These are phyloP conservation scores for Hartigia nigra DNA, from an alignment of 2,888 invertebrate genomes.

Conservation along the genomic window DNA sequence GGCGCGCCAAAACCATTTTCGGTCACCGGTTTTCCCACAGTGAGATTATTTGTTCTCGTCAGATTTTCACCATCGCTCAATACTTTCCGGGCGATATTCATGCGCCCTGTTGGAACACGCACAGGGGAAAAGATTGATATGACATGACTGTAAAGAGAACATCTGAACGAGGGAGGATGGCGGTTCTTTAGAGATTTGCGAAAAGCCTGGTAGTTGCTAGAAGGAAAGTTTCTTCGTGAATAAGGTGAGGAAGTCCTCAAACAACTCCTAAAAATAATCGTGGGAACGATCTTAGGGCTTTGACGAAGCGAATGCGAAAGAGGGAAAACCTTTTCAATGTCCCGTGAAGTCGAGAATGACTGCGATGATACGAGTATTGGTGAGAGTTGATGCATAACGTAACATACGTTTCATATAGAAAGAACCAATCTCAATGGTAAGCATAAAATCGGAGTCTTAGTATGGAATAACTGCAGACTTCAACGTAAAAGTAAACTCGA, in stretches of 20 bases:
- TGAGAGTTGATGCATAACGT: not conserved
- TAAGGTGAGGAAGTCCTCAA: not conserved
- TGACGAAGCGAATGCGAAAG: not conserved
- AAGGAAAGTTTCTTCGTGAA: not conserved
- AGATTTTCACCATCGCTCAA: not conserved
- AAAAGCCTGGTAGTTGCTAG: not conserved
- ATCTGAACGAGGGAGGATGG: not conserved
- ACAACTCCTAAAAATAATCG: not conserved
- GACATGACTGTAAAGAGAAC: conserved; percentile 15
- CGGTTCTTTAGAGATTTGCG: not conserved
- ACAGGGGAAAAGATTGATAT: conserved; percentile 16
- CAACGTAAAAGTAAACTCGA: not conserved
- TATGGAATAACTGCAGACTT: not conserved
- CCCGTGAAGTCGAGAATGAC: not conserved
- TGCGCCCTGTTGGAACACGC: not conserved
- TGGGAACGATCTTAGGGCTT: not conserved
- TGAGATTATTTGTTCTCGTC: not conserved
- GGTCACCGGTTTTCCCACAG: not conserved
- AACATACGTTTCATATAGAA: not conserved
- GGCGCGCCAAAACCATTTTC: not conserved
- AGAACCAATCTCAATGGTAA: not conserved
- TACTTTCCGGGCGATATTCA: not conserved
- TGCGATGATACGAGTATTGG: not conserved
- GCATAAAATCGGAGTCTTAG: not conserved
- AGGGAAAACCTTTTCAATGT: not conserved